Base-by-base conservation (phyloP, 2,113 vertebrate genomes). In the Notechis scutatus region DNA sequence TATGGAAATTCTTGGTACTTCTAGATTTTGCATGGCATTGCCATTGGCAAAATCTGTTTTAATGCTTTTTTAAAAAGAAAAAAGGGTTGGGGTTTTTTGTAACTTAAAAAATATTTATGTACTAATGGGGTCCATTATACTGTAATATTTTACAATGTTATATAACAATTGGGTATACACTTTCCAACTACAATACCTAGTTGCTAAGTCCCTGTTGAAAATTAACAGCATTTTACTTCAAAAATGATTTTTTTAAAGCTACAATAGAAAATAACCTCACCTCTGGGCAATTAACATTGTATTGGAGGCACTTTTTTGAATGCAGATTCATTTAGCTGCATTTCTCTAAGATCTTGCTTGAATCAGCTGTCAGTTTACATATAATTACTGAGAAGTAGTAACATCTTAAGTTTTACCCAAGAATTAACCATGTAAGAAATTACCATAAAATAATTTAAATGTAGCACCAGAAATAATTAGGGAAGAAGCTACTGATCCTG, bases 91-190 rank as follows among this genome's bases (percentile, higher is more conserved):
- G 5, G 52, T 85, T 94, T 97, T 97, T 97, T 96, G 81, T 97
- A 96, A 96, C 94, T 96, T 95, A 96, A 94, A 93, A 47, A 92
- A 29, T 94, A 91, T 94, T 96, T 96, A 96, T 97, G 94, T 96
- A 94, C 92, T 96, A 97, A 96, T 94, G 92, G 97, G 95, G 93
- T 96, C 89, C 93, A 92, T 86, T 95, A 47, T 93, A 94, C 95
- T 91, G 59, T 96, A 94, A 93, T 96, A 94, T 94, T 96, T 95
- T 97, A 93, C 95, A 95, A 93, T 96, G 94, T 96, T 96, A 93
- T 96, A 92, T 97, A 94, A 96, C 93, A 92, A 95, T 93, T 96
- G 95, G 96, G 93, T 94, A 96, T 93, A 96, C 94, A 91, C 93
- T 95, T 97, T 96, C 93, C 97, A 95, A 96, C 95, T 95, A 95